A percentile compares a stretch with the other conserved stretches of the same genome.
phyloP scores from a whole-genome alignment of 2,888 invertebrate species.

The Apotomis capreana region DNA sequence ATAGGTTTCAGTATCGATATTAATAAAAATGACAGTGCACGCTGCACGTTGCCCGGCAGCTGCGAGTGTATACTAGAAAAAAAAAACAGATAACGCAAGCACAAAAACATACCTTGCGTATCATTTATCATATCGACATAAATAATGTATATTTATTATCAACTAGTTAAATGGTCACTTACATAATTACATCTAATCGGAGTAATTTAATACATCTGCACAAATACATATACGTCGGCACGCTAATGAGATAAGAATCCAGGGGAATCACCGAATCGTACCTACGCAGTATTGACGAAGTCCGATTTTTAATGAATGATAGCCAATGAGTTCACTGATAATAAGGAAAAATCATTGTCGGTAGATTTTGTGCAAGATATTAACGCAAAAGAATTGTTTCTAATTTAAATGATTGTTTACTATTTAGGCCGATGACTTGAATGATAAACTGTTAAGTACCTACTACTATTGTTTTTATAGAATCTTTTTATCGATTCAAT shows the following conservation, averaged over 20 bases:
- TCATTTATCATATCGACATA: neutral
- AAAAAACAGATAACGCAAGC: conserved; percentile 1
- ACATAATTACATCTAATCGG: conserved; percentile 18
- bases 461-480: no score
- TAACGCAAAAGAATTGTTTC: neutral
- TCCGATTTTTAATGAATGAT: neutral
- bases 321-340: neutral
- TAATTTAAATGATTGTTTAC: no score
- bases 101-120: neutral
- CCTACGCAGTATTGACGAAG: conserved; percentile 4
- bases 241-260: conserved; percentile 9
- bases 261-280: conserved; percentile 21
- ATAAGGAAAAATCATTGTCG: conserved; percentile 3
- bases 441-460: no score
- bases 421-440: neutral
- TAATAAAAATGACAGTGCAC: no score
- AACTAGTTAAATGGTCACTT: neutral
- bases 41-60: no score
- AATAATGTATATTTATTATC: conserved; percentile 5
- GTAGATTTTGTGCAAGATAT: neutral
- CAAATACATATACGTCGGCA: neutral
- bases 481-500: no score
- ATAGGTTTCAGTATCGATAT: no score
- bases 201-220: conserved; percentile 1
- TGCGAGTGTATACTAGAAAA: no score